Evolutionary conservation across 2,888 invertebrate species (phyloP), one percentile per base, ranked within the genome.

Genomic region (Sericinus montela): DNA sequence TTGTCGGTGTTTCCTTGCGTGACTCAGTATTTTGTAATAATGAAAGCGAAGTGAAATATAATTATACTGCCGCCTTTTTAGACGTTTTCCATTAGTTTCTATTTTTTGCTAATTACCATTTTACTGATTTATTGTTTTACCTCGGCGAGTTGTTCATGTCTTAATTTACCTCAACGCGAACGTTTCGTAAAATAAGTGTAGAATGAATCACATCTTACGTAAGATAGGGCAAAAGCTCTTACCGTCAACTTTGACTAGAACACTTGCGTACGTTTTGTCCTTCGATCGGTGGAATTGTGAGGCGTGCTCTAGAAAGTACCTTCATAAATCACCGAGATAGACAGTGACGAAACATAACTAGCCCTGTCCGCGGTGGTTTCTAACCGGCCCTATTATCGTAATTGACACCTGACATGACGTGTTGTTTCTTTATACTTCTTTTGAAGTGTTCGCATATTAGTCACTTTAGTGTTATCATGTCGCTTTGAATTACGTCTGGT

Each of bases 241-340:
- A 50, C 51, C 35, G 46, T 44, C 51, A 39, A 41, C 38, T 41
- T 39, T 41, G 46, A 48, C 38, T 30, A 11, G 48, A 49, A 14
- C 19, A 47, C 14, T 43, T 46, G 51, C 55, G 53, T 52, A 56
- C 48, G 23, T 39, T 30, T 49, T 42, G 58, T 57, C 57, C 56
- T 53, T 52, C 56, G 36, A 40, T 37, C 23, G 52, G 41, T 42
- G 42, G 42, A 19, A 37, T 51, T 11, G 41, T 44, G 51, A 44
- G 48, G 41, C 44, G 41, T 56, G 40, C 56, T 48, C 58, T 74
- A 75, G 79, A 79, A 79, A 82, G 80, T 72, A 66, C 67, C 65
- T 52, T 69, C 75, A 75, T 83, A 75, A 79, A 83, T 84, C 84
- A 80, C 67, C 42, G 44, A 69, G 79, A 75, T 62, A 75, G 84